phyloP scores from a whole-genome alignment of 2,888 invertebrate species.

The Lampropteryx suffumata region DNA sequence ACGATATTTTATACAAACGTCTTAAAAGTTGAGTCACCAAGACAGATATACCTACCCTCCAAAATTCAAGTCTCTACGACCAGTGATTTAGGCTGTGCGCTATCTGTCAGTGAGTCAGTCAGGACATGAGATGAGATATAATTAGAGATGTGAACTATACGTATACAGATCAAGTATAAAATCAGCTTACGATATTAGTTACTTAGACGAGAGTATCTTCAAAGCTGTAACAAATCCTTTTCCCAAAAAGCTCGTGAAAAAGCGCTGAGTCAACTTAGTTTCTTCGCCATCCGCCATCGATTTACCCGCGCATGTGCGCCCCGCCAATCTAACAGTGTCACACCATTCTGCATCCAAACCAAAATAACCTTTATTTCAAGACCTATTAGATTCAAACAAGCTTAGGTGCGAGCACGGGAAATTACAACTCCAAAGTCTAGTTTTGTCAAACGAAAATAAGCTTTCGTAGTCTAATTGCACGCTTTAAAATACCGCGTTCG shows the following conservation, averaged over 20 bases:
- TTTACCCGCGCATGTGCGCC: conserved; percentile 75
- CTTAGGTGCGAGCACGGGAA: neutral
- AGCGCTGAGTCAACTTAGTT: conserved; percentile 35
- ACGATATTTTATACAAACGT: too few species aligned
- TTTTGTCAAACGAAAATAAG: neutral
- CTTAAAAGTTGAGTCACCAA: too few species aligned
- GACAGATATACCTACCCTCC: too few species aligned
- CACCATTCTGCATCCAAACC: neutral
- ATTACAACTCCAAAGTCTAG: neutral
- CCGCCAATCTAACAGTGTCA: conserved; percentile 14
- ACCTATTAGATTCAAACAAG: neutral
- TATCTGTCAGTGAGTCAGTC: too few species aligned
- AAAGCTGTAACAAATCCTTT: conserved; percentile 16
- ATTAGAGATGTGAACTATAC: too few species aligned
- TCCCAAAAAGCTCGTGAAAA: conserved; percentile 23
- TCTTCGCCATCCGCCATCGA: conserved; percentile 60
- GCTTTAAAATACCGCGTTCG: neutral
- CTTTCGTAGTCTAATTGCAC: neutral
- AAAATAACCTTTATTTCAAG: neutral
- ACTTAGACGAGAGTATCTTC: neutral
- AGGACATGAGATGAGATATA: too few species aligned
- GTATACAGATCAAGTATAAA: too few species aligned
- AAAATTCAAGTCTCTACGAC: too few species aligned
- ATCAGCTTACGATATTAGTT: neutral
- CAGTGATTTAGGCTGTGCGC: too few species aligned